Percentiles rank a stretch among this genome's conserved stretches.
These are phyloP conservation scores for Drosophila sp. DNA, from an alignment of 1,140 invertebrate genomes.

Conservation along the genomic window DNA sequence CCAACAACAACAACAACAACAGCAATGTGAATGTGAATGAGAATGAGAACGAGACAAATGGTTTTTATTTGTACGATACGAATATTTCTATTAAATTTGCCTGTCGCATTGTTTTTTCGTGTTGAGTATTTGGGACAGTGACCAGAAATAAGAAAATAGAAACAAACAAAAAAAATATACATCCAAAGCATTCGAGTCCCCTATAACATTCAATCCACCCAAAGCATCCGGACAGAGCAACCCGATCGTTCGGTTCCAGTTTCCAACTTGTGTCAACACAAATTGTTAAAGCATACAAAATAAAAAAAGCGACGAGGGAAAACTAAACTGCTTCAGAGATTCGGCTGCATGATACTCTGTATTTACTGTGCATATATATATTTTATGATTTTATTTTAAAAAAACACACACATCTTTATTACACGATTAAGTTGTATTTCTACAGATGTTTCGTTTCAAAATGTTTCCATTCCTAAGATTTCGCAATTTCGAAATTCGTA, in stretches of 20 bases:
- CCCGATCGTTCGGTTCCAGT: conserved; percentile 5
- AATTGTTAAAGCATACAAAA: conserved; percentile 43
- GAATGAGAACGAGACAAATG: conserved; percentile 57
- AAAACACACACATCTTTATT: no score
- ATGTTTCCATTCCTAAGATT: no score
- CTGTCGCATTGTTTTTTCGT: conserved; percentile 54
- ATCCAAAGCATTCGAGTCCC: no score
- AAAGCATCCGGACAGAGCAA: neutral
- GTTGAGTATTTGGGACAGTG: conserved; percentile 18
- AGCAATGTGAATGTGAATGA: conserved; percentile 16
- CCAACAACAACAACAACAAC: conserved; percentile 13
- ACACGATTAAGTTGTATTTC: no score
- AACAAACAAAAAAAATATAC: neutral
- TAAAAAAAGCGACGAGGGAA: neutral
- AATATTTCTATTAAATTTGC: conserved; percentile 69
- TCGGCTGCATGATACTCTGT: neutral
- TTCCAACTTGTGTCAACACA: conserved; percentile 52
- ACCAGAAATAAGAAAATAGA: no score
- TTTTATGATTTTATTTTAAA: no score
- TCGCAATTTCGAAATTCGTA: no score
- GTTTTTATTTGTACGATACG: conserved; percentile 74
- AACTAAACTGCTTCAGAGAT: neutral
- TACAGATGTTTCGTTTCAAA: no score
- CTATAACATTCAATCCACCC: no score
- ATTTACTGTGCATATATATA: no score